Conservation (phyloP, 2,113 vertebrate species). For the Cheilinus undulatus region DNA sequence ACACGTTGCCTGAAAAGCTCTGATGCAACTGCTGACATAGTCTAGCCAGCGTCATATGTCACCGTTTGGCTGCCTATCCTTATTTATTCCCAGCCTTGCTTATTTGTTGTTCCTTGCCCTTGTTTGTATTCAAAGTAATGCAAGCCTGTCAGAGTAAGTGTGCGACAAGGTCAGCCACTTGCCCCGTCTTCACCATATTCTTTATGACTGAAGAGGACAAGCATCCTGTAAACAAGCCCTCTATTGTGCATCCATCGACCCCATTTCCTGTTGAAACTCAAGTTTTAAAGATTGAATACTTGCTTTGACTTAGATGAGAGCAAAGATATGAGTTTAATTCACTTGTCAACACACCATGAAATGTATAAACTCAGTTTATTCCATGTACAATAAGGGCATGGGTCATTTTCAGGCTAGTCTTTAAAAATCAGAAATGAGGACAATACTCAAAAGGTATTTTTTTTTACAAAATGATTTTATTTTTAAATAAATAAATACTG, state of each 20-base stretch:
- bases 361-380: neutral
- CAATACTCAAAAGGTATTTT: neutral
- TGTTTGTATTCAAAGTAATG: constrained; percentile 24
- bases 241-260: constrained; percentile 11
- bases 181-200: neutral
- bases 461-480: constrained; percentile 76
- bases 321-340: constrained; percentile 30
- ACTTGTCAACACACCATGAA: neutral
- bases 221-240: constrained; percentile 21
- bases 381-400: neutral
- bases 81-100: neutral
- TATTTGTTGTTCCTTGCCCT: constrained; percentile 8
- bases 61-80: constrained; percentile 3
- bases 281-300: constrained; percentile 36
- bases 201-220: constrained; percentile 24
- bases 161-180: constrained; percentile 34
- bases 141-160: constrained; percentile 3
- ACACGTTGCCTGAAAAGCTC: constrained; percentile 31
- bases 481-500: constrained; percentile 95
- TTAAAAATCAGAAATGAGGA: neutral
- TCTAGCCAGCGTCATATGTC: constrained; percentile 2
- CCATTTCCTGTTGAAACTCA: constrained; percentile 48
- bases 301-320: constrained; percentile 22
- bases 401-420: neutral
- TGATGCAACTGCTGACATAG: constrained; percentile 58